A percentile compares a stretch with the other conserved stretches of the same genome.
Evolutionary conservation across 1,140 invertebrate species (phyloP).

Genomic region (Drosophila aff.): DNA sequence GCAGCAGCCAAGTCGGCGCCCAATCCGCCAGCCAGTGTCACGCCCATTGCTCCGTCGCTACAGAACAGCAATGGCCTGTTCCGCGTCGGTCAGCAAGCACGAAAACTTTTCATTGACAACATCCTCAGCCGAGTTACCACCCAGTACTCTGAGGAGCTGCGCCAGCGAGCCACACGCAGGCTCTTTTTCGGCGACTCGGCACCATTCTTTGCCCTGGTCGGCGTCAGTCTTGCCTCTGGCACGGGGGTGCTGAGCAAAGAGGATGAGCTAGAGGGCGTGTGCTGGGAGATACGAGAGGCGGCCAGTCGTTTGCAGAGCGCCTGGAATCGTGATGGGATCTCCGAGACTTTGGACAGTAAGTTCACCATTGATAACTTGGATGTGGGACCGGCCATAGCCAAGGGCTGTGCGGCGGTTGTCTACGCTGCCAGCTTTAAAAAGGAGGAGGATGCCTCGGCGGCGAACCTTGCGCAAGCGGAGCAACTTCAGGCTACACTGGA

Average conservation of each 20-base stretch:
- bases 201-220: conserved; percentile 91
- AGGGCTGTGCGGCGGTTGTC: conserved; percentile 93
- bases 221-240: conserved; percentile 90
- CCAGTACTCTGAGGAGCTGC: conserved; percentile 88
- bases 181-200: conserved; percentile 90
- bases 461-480: background rate
- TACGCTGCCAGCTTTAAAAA: conserved; percentile 89
- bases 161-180: conserved; percentile 87
- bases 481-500: background rate
- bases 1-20: conserved; percentile 26
- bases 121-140: conserved; percentile 89
- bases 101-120: conserved; percentile 89
- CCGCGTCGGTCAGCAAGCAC: conserved; percentile 87
- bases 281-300: conserved; percentile 91
- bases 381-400: conserved; percentile 90
- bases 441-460: conserved; percentile 5
- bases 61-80: conserved; percentile 85
- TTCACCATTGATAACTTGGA: conserved; percentile 88
- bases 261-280: conserved; percentile 91
- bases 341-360: conserved; percentile 80
- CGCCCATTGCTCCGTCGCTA: conserved; percentile 11
- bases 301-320: conserved; percentile 88
- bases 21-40: conserved; percentile 36
- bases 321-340: conserved; percentile 86
- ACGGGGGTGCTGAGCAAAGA: conserved; percentile 91